phyloP scores from a whole-genome alignment of 2,797 vertebrate species.

The Geotrypetes seraphini region DNA sequence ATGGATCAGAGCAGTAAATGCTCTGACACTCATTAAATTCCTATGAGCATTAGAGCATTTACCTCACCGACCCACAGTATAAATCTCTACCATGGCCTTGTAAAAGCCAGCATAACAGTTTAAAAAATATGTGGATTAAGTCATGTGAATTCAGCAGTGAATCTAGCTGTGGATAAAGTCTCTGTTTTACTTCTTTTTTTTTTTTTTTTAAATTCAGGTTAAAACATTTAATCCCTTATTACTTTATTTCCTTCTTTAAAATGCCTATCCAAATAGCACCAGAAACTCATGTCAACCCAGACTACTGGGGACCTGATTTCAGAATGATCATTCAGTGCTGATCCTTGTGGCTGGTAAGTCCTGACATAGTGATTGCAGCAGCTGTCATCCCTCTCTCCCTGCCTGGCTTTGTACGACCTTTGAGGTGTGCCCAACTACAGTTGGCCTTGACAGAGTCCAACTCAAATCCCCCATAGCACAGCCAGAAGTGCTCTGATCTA shows the following conservation, averaged over 20 bases:
- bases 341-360: background rate
- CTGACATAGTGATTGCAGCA: background rate
- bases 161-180: slow-evolving; percentile 41
- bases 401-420: background rate
- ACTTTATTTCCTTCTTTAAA: too few species aligned
- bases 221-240: background rate
- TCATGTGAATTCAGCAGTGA: slow-evolving; percentile 44
- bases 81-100: too few species aligned
- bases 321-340: background rate
- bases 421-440: too few species aligned
- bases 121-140: slow-evolving; percentile 49
- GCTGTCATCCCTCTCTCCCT: background rate
- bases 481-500: too few species aligned
- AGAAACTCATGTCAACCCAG: too few species aligned
- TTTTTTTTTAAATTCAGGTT: background rate
- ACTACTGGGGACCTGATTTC: background rate
- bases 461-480: too few species aligned
- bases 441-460: too few species aligned
- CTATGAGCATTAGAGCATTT: too few species aligned
- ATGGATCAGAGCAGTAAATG: too few species aligned
- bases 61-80: too few species aligned
- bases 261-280: too few species aligned
- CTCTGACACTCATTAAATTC: too few species aligned
- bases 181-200: slow-evolving; percentile 35
- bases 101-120: slow-evolving; percentile 65